Conservation (phyloP, 2,113 vertebrate genomes). For the Stictonetta naevosa region DNA sequence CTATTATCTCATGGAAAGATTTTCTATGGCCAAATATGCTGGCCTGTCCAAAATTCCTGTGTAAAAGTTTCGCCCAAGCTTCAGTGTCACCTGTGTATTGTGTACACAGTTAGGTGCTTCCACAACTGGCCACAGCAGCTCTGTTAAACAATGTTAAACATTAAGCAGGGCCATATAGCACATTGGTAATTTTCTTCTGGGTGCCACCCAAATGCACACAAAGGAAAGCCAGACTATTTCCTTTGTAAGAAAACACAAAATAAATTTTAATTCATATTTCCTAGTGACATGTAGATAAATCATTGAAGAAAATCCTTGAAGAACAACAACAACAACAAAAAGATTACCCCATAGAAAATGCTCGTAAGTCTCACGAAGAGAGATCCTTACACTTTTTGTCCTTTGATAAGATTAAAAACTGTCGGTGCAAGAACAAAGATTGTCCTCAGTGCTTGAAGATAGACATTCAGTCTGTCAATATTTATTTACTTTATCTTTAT, state of each 20-base stretch:
- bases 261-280: background rate
- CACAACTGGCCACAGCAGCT: background rate
- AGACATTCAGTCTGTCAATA: background rate
- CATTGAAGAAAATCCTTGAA: background rate
- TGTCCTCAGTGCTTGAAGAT: background rate
- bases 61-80: background rate
- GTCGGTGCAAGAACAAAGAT: accelerated
- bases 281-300: background rate
- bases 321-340: background rate
- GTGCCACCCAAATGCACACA: background rate
- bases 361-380: background rate
- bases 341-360: background rate
- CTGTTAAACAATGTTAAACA: background rate
- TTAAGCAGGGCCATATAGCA: background rate
- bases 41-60: background rate
- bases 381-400: background rate
- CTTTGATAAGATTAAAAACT: background rate
- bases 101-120: background rate
- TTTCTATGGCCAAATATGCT: background rate
- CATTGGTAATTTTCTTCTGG: background rate
- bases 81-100: background rate
- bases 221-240: background rate
- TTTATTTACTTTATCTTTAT: background rate
- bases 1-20: background rate
- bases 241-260: background rate